phyloP scores from a whole-genome alignment of 2,888 invertebrate genomes.

The Taphrorychus bicolor region DNA sequence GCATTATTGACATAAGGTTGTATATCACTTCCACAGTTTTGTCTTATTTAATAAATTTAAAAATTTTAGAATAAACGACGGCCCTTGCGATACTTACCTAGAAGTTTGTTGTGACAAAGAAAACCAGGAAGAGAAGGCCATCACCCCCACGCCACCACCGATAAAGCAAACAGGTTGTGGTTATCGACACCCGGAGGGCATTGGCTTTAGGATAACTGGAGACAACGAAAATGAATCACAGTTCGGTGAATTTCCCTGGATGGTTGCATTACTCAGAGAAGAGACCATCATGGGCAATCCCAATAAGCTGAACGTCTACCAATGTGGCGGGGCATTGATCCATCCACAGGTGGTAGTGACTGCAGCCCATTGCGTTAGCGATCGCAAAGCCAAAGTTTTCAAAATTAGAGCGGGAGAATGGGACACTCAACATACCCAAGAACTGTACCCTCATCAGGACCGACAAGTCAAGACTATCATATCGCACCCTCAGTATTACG shows the following conservation, averaged over 20 bases:
- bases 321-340: constrained; percentile 82
- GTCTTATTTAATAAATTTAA: background rate
- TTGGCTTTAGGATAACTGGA: constrained; percentile 75
- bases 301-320: constrained; percentile 46
- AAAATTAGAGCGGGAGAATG: constrained; percentile 78
- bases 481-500: constrained; percentile 51
- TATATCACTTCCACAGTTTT: background rate
- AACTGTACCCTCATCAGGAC: constrained; percentile 67
- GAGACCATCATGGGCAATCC: constrained; percentile 61
- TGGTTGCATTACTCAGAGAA: constrained; percentile 73
- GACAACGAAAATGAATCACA: constrained; percentile 72
- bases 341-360: constrained; percentile 78
- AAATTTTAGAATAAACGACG: constrained; percentile 44
- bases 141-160: constrained; percentile 50
- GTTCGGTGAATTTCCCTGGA: constrained; percentile 87
- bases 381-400: constrained; percentile 48
- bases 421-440: constrained; percentile 80
- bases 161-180: constrained; percentile 68
- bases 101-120: constrained; percentile 64
- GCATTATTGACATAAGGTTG: constrained; percentile 79
- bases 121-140: constrained; percentile 46
- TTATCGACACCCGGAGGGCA: constrained; percentile 73
- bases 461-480: constrained; percentile 57
- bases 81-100: constrained; percentile 61
- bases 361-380: constrained; percentile 78